Percentiles rank a stretch among this genome's conserved stretches.
phyloP scores from a whole-genome alignment of 1,140 invertebrate genomes.

The Leptinotarsa texana region DNA sequence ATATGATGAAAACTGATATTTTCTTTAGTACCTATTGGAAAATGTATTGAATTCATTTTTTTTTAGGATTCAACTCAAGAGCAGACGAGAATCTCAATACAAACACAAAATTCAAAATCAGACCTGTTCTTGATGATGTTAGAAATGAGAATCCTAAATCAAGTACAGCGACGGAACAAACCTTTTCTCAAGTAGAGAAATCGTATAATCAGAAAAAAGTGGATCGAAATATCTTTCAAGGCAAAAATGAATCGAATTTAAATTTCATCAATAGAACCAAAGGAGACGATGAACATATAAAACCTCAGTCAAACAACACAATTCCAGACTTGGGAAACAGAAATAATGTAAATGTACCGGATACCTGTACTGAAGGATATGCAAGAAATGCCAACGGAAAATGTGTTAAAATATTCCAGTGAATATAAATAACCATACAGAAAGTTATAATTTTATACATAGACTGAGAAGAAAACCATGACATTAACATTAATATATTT shows the following conservation, averaged over 20 bases:
- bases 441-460: neutral
- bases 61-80: too few relatives aligned
- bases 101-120: too few relatives aligned
- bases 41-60: too few relatives aligned
- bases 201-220: neutral
- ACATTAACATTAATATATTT: too few relatives aligned
- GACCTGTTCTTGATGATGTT: too few relatives aligned
- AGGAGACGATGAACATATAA: neutral
- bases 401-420: constrained; percentile 16
- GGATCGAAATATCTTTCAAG: neutral
- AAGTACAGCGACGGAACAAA: neutral
- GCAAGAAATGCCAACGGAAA: constrained; percentile 13
- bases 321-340: constrained; percentile 12
- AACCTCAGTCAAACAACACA: neutral
- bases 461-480: too few relatives aligned
- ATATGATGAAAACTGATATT: too few relatives aligned
- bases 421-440: neutral
- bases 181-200: neutral
- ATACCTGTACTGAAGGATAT: constrained; percentile 20
- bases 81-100: too few relatives aligned
- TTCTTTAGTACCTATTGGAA: too few relatives aligned
- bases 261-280: neutral
- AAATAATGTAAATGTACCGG: constrained; percentile 19
- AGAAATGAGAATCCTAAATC: too few relatives aligned
- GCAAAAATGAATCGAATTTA: neutral